Percentiles rank a stretch among this genome's conserved stretches.
phyloP scores from a whole-genome alignment of 2,888 invertebrate species.

The Rhodophaea formosa region DNA sequence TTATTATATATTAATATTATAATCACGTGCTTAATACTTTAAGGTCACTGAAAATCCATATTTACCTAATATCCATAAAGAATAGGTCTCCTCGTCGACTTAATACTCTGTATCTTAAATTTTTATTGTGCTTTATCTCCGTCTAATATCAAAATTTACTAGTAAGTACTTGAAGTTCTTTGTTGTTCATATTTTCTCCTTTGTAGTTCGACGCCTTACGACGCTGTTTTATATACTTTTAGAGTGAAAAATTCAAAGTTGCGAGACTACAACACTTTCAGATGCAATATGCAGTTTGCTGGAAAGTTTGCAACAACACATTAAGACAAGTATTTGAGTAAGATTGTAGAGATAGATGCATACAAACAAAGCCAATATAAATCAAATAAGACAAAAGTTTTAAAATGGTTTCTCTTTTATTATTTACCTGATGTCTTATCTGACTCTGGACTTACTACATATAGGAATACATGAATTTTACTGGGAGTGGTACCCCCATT shows the following conservation, averaged over 20 bases:
- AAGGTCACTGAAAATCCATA: too few species aligned
- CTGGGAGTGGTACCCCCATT: too few species aligned
- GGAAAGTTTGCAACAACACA: not conserved
- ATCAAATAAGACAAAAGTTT: too few species aligned
- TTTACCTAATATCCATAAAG: too few species aligned
- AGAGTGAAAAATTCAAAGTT: not conserved
- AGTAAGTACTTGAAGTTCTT: not conserved
- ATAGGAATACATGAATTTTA: too few species aligned
- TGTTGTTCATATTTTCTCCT: not conserved
- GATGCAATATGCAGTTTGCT: slow-evolving; percentile 4
- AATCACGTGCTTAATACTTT: too few species aligned
- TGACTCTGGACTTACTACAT: too few species aligned
- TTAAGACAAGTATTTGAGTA: not conserved
- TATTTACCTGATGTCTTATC: too few species aligned
- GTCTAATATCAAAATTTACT: too few species aligned
- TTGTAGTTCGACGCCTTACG: not conserved
- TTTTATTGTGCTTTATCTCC: not conserved
- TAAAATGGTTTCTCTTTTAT: too few species aligned
- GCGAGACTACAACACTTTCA: not conserved
- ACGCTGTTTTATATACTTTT: not conserved
- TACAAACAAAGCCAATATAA: not conserved
- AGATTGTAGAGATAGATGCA: not conserved
- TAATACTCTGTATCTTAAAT: not conserved
- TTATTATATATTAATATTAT: too few species aligned
- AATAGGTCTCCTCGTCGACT: too few species aligned